These are phyloP conservation scores for Porites lutea DNA, from an alignment of 64 coral and sea anemone genomes.

Conservation along the genomic window DNA sequence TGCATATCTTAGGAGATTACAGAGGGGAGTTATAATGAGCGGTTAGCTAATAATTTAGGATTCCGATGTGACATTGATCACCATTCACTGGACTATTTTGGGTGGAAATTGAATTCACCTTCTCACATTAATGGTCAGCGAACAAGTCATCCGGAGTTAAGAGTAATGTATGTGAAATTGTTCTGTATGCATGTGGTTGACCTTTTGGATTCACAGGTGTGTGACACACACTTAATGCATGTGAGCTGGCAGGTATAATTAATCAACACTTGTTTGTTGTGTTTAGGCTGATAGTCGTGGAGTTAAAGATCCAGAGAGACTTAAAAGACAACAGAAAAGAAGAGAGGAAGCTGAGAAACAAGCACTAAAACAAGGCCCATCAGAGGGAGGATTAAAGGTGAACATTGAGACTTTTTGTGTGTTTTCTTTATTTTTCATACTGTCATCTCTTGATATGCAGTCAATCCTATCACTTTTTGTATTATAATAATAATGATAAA, in stretches of 20 bases:
- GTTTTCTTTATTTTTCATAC: too few relatives aligned
- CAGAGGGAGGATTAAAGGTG: slow-evolving; percentile 85
- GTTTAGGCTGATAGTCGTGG: slow-evolving; percentile 62
- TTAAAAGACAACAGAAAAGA: slow-evolving; percentile 86
- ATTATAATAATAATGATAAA: too few relatives aligned
- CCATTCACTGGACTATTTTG: not conserved
- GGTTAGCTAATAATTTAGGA: not conserved
- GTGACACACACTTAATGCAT: not conserved
- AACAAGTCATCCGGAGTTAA: too few relatives aligned
- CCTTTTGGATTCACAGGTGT: too few relatives aligned
- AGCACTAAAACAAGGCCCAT: slow-evolving; percentile 62
- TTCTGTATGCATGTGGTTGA: too few relatives aligned
- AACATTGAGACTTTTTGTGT: too few relatives aligned
- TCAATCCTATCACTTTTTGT: too few relatives aligned
- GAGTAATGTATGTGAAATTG: too few relatives aligned
- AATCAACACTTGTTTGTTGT: not conserved
- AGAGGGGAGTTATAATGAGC: not conserved
- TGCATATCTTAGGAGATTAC: too few relatives aligned
- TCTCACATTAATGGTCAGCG: too few relatives aligned
- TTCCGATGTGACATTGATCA: not conserved
- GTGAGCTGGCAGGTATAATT: not conserved
- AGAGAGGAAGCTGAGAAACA: slow-evolving; percentile 85
- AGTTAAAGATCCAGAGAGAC: slow-evolving; percentile 84
- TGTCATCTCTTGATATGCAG: too few relatives aligned
- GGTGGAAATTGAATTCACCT: not conserved